phyloP scores from a whole-genome alignment of 2,797 vertebrate species.

The Sebastiscus tertius region DNA sequence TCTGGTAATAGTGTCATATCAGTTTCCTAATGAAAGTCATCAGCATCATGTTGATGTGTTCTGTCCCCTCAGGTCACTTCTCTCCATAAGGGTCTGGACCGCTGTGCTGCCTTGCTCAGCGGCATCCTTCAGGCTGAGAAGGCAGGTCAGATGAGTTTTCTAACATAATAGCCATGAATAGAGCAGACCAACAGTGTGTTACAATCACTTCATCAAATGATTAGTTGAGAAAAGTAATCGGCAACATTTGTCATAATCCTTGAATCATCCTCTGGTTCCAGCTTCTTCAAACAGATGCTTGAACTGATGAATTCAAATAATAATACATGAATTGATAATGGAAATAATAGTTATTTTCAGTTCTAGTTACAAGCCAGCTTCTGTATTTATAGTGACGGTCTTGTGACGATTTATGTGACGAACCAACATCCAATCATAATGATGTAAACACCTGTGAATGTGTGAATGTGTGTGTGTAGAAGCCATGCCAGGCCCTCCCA shows the following conservation, averaged over 20 bases:
- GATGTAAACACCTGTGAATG: too few species aligned
- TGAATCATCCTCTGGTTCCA: too few species aligned
- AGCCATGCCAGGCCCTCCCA: conserved; percentile 50
- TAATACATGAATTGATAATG: too few species aligned
- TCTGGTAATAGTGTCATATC: not conserved
- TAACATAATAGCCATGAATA: too few species aligned
- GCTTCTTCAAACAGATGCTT: too few species aligned
- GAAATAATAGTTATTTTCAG: too few species aligned
- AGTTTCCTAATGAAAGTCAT: not conserved
- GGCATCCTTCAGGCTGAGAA: conserved; percentile 86
- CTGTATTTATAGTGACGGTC: too few species aligned
- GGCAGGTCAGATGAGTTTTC: conserved; percentile 72
- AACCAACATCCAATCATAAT: too few species aligned
- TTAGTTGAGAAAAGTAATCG: not conserved
- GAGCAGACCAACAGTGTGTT: not conserved
- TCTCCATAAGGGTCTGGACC: conserved; percentile 86
- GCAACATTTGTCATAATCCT: not conserved
- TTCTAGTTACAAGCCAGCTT: too few species aligned
- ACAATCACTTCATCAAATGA: too few species aligned
- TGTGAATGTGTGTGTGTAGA: conserved; percentile 51
- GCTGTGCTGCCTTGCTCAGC: conserved; percentile 88
- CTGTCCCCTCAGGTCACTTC: conserved; percentile 77
- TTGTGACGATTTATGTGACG: too few species aligned
- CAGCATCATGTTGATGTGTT: not conserved
- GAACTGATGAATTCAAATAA: not conserved